Evolutionary conservation across 2,797 vertebrate species (phyloP).

Genomic region (Sternotherus odoratus): DNA sequence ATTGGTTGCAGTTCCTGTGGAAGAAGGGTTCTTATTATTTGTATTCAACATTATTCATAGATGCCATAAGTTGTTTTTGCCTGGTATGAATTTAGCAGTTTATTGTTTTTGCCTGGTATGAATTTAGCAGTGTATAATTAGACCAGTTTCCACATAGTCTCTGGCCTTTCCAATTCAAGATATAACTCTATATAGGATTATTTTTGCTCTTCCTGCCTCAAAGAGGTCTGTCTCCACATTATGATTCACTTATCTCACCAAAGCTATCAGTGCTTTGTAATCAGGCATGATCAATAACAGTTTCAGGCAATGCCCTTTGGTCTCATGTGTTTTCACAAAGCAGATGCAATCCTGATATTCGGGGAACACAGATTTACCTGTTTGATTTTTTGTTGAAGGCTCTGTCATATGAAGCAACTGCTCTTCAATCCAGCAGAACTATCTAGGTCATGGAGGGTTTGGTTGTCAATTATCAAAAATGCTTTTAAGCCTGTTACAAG

Average conservation of each 20-base stretch:
- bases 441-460: too few relatives aligned
- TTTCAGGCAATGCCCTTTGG: too few relatives aligned
- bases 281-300: constrained; percentile 1
- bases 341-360: too few relatives aligned
- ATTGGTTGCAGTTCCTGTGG: background rate
- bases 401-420: too few relatives aligned
- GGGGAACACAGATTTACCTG: too few relatives aligned
- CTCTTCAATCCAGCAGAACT: too few relatives aligned
- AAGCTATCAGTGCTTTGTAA: constrained; percentile 33
- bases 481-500: background rate
- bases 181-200: constrained; percentile 31
- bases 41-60: constrained; percentile 37
- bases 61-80: background rate
- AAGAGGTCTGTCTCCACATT: constrained; percentile 26
- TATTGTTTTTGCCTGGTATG: constrained; percentile 26
- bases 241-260: constrained; percentile 16
- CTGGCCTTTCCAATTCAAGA: constrained; percentile 46
- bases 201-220: constrained; percentile 40
- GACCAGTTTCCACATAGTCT: constrained; percentile 34
- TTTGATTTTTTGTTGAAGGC: too few relatives aligned
- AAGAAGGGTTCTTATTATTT: background rate
- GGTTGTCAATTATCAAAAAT: background rate
- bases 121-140: constrained; percentile 33
- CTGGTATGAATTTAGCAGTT: constrained; percentile 41
- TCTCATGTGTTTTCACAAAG: too few relatives aligned